A percentile compares a stretch with the other conserved stretches of the same genome.
Evolutionary conservation across 2,797 vertebrate genomes (phyloP).

Genomic region (Sphaeramia orbicularis): DNA sequence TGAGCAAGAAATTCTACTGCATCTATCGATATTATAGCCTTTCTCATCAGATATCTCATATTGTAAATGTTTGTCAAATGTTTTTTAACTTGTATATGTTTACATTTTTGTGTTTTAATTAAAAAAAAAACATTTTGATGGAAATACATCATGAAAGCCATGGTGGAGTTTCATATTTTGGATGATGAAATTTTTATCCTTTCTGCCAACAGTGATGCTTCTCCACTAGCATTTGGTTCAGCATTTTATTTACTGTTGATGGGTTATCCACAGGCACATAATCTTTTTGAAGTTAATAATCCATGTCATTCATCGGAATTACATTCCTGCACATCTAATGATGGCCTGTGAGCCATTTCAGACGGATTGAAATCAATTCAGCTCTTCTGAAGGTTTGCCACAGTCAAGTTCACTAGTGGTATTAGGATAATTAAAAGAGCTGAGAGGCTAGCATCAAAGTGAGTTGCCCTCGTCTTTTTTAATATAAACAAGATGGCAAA

Average conservation of each 20-base stretch:
- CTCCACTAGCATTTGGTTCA: conserved; percentile 15
- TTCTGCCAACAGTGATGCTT: conserved; percentile 11
- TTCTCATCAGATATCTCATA: background rate
- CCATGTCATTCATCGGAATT: conserved; percentile 61
- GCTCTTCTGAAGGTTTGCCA: conserved; percentile 35
- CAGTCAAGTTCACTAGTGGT: conserved; percentile 6
- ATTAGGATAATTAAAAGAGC: conserved; percentile 50
- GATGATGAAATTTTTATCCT: background rate
- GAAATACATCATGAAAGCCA: conserved; percentile 16
- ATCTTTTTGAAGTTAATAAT: conserved; percentile 64
- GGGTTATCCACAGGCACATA: conserved; percentile 45
- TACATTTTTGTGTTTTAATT: conserved; percentile 51
- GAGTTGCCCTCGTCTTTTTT: conserved; percentile 20
- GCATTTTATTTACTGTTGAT: conserved; percentile 43
- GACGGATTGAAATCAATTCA: conserved; percentile 45
- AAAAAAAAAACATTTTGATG: conserved; percentile 27
- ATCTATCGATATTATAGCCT: background rate
- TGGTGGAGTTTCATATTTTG: conserved; percentile 21
- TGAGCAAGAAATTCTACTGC: background rate
- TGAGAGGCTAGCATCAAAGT: conserved; percentile 17
- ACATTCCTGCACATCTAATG: conserved; percentile 46
- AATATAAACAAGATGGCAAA: conserved; percentile 43
- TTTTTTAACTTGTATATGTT: conserved; percentile 25
- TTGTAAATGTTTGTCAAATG: conserved; percentile 21
- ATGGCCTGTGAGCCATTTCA: conserved; percentile 44